These are phyloP conservation scores for Diaprepes abbreviatus DNA, from an alignment of 2,888 invertebrate genomes.

Conservation along the genomic window DNA sequence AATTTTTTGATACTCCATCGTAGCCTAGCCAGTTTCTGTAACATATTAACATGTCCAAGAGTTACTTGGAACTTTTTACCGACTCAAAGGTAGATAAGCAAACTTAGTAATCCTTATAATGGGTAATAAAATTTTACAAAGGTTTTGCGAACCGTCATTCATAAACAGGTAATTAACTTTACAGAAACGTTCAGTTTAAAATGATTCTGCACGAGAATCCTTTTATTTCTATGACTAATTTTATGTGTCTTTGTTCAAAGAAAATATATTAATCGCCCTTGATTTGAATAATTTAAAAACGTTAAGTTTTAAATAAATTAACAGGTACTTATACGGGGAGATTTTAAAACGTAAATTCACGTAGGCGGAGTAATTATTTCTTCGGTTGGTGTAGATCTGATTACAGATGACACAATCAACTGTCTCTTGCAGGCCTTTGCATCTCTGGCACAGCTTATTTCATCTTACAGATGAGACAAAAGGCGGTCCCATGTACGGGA, in stretches of 20 bases:
- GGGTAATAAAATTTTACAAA: conserved; percentile 23
- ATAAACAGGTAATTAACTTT: conserved; percentile 29
- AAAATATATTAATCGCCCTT: conserved; percentile 11
- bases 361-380: too few relatives aligned
- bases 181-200: conserved; percentile 8
- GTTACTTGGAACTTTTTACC: neutral
- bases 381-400: too few relatives aligned
- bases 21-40: neutral
- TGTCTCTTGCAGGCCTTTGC: too few relatives aligned
- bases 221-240: conserved; percentile 28
- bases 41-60: conserved; percentile 6
- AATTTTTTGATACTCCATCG: neutral
- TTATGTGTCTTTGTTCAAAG: conserved; percentile 17
- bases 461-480: too few relatives aligned
- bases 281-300: neutral
- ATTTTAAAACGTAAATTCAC: too few relatives aligned
- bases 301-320: neutral
- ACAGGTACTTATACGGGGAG: neutral
- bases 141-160: conserved; percentile 15
- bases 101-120: conserved; percentile 17
- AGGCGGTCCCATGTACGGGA: too few relatives aligned
- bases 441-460: too few relatives aligned
- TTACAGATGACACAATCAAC: too few relatives aligned
- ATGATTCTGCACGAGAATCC: conserved; percentile 3
- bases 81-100: conserved; percentile 14